Conservation (phyloP, 2,113 vertebrate genomes). For the Elgaria multicarinata region DNA sequence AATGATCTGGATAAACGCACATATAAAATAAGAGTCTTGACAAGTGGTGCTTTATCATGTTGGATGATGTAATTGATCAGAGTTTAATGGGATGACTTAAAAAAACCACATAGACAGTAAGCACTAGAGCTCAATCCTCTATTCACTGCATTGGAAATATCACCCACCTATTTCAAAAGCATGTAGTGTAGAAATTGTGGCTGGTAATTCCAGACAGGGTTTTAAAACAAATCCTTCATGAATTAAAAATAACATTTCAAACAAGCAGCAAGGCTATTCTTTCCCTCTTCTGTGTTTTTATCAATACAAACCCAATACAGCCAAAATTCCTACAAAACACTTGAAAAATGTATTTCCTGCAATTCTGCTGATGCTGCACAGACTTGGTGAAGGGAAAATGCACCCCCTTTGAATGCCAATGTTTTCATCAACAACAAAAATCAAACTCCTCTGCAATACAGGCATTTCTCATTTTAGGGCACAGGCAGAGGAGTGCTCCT, state of each 20-base stretch:
- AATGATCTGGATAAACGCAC: constrained; percentile 38
- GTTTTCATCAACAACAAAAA: neutral
- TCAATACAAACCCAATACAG: constrained; percentile 29
- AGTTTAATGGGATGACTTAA: constrained; percentile 58
- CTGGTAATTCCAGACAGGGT: constrained; percentile 55
- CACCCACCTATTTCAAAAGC: constrained; percentile 48
- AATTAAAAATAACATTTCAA: constrained; percentile 52
- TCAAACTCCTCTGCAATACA: too few relatives aligned
- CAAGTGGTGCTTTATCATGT: constrained; percentile 54
- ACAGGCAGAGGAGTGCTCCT: neutral
- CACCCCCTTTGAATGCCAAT: neutral
- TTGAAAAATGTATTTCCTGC: constrained; percentile 1
- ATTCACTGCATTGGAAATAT: constrained; percentile 55
- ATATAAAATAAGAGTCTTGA: constrained; percentile 36
- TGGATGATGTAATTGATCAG: constrained; percentile 54
- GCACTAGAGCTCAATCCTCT: constrained; percentile 46
- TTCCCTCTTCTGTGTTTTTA: constrained; percentile 15
- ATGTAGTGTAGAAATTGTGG: constrained; percentile 49
- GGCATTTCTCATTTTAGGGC: neutral
- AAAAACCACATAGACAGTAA: constrained; percentile 43
- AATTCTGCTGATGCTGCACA: neutral
- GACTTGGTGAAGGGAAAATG: neutral
- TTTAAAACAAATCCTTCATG: constrained; percentile 62
- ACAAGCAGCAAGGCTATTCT: constrained; percentile 44
- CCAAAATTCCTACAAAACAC: constrained; percentile 28